Percentiles rank a stretch among this genome's conserved stretches.
Conservation (phyloP, 2,113 vertebrate genomes). For the Caretta caretta region DNA sequence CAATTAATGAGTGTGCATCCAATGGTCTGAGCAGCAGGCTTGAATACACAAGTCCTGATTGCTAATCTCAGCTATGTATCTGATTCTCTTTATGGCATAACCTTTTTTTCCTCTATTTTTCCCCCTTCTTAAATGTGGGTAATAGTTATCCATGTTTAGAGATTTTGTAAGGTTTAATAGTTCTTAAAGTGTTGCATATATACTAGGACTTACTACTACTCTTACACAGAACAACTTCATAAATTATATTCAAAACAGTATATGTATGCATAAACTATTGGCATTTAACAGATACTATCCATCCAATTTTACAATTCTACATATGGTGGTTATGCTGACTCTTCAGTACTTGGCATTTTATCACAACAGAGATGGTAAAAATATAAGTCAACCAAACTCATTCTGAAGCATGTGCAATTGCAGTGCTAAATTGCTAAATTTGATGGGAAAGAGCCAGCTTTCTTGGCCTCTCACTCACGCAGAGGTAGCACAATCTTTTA, state of each 20-base stretch:
- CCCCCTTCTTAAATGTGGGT: neutral
- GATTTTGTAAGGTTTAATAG: neutral
- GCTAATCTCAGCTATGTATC: neutral
- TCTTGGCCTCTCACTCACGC: neutral
- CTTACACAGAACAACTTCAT: neutral
- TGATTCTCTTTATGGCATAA: neutral
- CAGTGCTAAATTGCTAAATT: neutral
- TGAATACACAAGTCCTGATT: neutral
- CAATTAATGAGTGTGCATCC: neutral
- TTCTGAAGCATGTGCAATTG: conserved; percentile 9
- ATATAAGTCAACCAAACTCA: neutral
- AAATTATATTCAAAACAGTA: neutral
- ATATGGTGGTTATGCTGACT: neutral
- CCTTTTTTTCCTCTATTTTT: neutral
- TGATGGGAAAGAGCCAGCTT: neutral
- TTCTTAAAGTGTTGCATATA: neutral
- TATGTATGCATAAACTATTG: neutral
- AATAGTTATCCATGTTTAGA: neutral
- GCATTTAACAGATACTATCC: conserved; percentile 1
- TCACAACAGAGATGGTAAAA: neutral
- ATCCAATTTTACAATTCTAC: neutral
- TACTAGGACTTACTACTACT: neutral
- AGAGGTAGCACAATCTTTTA: conserved; percentile 6
- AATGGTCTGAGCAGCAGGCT: neutral
- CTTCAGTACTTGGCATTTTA: neutral